phyloP scores from a whole-genome alignment of 30 jellyfish, hydroid and myxozoan genomes.

The Nemopilema nomurai region DNA sequence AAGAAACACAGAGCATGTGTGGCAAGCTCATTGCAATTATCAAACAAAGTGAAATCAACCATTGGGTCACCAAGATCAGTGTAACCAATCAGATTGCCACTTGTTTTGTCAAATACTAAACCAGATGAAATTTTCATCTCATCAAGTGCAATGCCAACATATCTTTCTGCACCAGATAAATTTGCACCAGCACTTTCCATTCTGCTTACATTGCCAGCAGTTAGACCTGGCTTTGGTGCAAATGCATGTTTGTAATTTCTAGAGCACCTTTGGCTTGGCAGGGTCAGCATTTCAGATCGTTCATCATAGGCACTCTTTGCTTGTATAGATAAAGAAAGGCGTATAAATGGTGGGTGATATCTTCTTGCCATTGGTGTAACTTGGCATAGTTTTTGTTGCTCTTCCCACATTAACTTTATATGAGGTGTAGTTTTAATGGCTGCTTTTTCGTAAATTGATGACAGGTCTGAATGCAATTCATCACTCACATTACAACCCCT shows the following conservation, averaged over 20 bases:
- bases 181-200: slow-evolving; percentile 12
- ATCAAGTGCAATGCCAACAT: slow-evolving; percentile 43
- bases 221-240: slow-evolving; percentile 39
- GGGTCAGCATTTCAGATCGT: slow-evolving; percentile 24
- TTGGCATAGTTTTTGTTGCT: slow-evolving; percentile 45
- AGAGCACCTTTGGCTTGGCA: slow-evolving; percentile 37
- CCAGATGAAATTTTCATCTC: slow-evolving; percentile 39
- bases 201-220: slow-evolving; percentile 16
- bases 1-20: slow-evolving; percentile 34
- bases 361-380: slow-evolving; percentile 36
- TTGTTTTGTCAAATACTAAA: slow-evolving; percentile 23
- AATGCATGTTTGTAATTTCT: slow-evolving; percentile 48
- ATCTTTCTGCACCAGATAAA: slow-evolving; percentile 23
- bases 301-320: slow-evolving; percentile 49
- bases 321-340: slow-evolving; percentile 35
- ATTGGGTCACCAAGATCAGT: slow-evolving; percentile 51
- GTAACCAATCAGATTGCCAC: slow-evolving; percentile 41
- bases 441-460: slow-evolving; percentile 4
- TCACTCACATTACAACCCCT: slow-evolving; percentile 10
- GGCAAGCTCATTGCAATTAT: neutral
- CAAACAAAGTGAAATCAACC: slow-evolving; percentile 2
- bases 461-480: slow-evolving; percentile 7
- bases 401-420: slow-evolving; percentile 56
- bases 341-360: slow-evolving; percentile 45
- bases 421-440: slow-evolving; percentile 34